Base-by-base conservation (phyloP, 2,797 vertebrate species). In the Siniperca obscura region DNA sequence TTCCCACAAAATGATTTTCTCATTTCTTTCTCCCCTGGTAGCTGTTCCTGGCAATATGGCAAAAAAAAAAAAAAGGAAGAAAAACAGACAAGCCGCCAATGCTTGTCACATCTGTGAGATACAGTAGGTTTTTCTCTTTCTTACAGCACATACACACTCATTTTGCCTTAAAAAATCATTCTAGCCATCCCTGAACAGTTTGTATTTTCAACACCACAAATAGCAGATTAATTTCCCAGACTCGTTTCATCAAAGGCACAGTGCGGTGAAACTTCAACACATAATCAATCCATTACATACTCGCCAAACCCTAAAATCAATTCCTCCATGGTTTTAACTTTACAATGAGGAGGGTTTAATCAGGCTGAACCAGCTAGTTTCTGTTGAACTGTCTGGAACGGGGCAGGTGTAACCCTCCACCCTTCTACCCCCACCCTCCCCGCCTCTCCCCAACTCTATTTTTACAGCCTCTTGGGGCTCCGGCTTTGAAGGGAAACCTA, bases 401-500 rank as follows among this genome's bases (percentile, higher is more conserved):
- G 80, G 91, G 87, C 92, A 94, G 93, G 93, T 95, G 93, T 87
- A 90, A 80, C 84, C 82, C 90, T 57, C 83, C 86, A 44, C 80
- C 82, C 78, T 30, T 55, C 85, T 2, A 21, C 59, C 78, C 74
- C 67, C 59, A 4, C 44, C 77, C 38, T 70, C 42, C 0, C 57
- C n/a, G 2, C 86, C 83, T 79, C 83, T 34, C 73, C 65, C 80
- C 65, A 81, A 76, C 90, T 92, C 89, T 93, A 89, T 92, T 92
- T 93, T 92, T 90, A 92, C 86, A 90, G 89, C 88, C 92, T 93
- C 87, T 91, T 85, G 92, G 88, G 90, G 84, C 87, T 89, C 86
- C 1, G 69, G 91, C 92, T 94, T 94, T 94, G 91, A 95, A 94
- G 89, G 81, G 90, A 92, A 95, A 89, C 90, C 90, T 89, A 93